Percentiles rank a stretch among this genome's conserved stretches.
Evolutionary conservation across 2,113 vertebrate species (phyloP).

Genomic region (Siniperca chuatsi): DNA sequence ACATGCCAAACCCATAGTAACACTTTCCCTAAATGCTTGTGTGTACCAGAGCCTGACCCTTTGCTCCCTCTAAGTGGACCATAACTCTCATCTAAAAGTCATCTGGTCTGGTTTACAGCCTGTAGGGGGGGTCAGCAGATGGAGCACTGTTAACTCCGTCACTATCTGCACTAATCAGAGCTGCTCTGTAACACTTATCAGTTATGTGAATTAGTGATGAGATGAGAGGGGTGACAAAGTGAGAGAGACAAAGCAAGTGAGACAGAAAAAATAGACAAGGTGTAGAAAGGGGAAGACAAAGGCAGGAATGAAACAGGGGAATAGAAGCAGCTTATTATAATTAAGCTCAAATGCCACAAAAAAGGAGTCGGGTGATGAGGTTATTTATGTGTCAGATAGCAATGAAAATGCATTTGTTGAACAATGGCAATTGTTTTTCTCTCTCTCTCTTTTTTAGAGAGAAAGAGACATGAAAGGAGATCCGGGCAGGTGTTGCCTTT

Average conservation of each 20-base stretch:
- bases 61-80: slow-evolving; percentile 68
- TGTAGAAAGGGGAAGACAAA: neutral
- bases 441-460: neutral
- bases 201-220: slow-evolving; percentile 11
- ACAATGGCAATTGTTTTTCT: neutral
- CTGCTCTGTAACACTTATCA: slow-evolving; percentile 30
- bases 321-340: neutral
- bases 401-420: neutral
- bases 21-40: slow-evolving; percentile 64
- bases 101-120: slow-evolving; percentile 50
- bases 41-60: slow-evolving; percentile 60
- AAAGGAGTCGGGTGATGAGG: neutral
- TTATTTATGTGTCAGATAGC: neutral
- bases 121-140: slow-evolving; percentile 43
- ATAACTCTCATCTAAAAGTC: slow-evolving; percentile 69
- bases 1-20: slow-evolving; percentile 54
- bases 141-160: slow-evolving; percentile 25
- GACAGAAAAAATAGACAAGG: neutral
- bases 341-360: slow-evolving; percentile 11
- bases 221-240: slow-evolving; percentile 15
- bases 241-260: neutral
- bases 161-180: slow-evolving; percentile 39
- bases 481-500: neutral
- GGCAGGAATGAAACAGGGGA: neutral
- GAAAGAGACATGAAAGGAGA: slow-evolving; percentile 4